These are phyloP conservation scores for Drosophila percnosoma DNA, from an alignment of 2,888 invertebrate genomes.

Conservation along the genomic window DNA sequence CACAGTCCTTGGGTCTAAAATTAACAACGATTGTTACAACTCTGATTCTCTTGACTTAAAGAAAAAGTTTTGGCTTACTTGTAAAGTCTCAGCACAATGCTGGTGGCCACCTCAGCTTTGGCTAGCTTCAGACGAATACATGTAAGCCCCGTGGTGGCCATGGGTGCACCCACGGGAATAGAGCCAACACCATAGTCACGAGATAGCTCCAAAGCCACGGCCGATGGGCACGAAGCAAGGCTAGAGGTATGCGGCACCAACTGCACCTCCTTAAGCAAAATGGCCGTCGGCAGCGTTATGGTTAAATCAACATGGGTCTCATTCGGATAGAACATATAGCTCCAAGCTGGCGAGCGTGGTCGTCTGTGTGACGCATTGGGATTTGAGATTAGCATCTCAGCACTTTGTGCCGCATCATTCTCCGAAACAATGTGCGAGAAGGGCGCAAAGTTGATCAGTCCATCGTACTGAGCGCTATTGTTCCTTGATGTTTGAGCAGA, in stretches of 20 bases:
- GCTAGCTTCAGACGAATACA: constrained; percentile 93
- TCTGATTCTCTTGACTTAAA: background rate
- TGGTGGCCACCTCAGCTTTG: constrained; percentile 93
- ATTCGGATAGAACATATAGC: constrained; percentile 96
- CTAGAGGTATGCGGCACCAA: constrained; percentile 94
- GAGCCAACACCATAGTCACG: constrained; percentile 91
- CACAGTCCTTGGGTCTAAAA: constrained; percentile 93
- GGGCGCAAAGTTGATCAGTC: constrained; percentile 95
- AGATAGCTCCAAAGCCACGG: constrained; percentile 93
- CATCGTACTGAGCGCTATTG: constrained; percentile 88
- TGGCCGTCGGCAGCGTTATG: constrained; percentile 94
- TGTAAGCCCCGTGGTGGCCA: constrained; percentile 94
- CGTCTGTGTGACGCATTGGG: constrained; percentile 92
- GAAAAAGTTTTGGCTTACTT: constrained; percentile 62
- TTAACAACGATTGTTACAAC: background rate
- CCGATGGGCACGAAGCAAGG: constrained; percentile 94
- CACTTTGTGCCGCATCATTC: constrained; percentile 94
- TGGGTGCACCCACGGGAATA: constrained; percentile 93
- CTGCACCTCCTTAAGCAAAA: constrained; percentile 94
- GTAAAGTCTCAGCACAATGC: constrained; percentile 88
- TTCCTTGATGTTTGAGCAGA: constrained; percentile 84
- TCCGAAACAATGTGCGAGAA: constrained; percentile 92
- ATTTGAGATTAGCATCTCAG: constrained; percentile 94
- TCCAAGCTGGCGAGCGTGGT: constrained; percentile 96
- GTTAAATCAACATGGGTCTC: constrained; percentile 95